Evolutionary conservation across 2,113 vertebrate species (phyloP).

Genomic region (Phylloscopus whistleri): DNA sequence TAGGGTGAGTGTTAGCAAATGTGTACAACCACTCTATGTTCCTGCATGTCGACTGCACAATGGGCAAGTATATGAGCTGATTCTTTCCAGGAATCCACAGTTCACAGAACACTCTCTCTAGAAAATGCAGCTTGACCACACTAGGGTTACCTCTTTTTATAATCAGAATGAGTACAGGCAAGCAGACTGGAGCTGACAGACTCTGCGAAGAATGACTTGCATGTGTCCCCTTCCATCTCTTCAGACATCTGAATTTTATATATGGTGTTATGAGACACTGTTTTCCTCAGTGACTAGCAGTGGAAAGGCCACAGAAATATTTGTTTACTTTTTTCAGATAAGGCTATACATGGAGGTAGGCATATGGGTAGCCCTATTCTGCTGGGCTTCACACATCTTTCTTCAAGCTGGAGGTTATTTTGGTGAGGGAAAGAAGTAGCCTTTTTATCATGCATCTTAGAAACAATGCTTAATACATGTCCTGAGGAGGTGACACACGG

Average conservation of each 20-base stretch:
- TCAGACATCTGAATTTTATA: background rate
- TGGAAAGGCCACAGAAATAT: background rate
- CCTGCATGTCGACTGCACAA: background rate
- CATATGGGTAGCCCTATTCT: background rate
- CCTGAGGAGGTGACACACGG: background rate
- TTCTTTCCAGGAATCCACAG: background rate
- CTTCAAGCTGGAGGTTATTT: background rate
- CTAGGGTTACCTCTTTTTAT: background rate
- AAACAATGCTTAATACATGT: background rate
- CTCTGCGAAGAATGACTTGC: background rate
- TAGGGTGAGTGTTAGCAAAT: background rate
- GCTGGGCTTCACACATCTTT: background rate
- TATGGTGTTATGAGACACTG: background rate
- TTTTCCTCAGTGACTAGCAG: background rate
- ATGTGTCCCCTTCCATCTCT: background rate
- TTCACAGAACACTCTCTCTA: background rate
- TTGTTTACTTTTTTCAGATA: background rate
- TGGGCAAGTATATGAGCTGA: rapidly evolving
- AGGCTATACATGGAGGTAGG: background rate
- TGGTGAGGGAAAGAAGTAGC: background rate
- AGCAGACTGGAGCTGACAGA: background rate
- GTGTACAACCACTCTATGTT: background rate
- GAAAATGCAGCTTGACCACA: background rate
- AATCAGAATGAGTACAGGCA: background rate
- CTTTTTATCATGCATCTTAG: background rate